Evolutionary conservation across 2,797 vertebrate genomes (phyloP).

Genomic region (Chiloscyllium punctatum): DNA sequence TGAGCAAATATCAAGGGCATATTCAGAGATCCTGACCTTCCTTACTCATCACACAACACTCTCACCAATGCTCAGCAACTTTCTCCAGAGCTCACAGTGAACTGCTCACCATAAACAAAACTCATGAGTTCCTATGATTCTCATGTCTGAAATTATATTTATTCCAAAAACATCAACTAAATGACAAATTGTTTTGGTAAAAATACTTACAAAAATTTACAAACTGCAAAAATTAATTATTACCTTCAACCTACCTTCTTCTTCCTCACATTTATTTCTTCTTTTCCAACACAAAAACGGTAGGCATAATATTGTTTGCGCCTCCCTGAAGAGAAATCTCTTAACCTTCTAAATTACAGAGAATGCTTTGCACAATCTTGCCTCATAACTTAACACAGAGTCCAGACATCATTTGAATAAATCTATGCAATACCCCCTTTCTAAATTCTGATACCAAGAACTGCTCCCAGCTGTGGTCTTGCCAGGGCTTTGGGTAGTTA

Average conservation of each 20-base stretch:
- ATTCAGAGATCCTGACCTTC: not conserved
- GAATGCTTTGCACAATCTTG: not conserved
- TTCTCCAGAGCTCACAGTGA: not conserved
- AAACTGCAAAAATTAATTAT: not conserved
- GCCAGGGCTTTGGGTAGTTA: no score
- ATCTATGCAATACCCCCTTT: not conserved
- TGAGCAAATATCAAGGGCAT: not conserved
- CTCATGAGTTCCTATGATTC: not conserved
- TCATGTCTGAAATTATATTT: not conserved
- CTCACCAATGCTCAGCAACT: not conserved
- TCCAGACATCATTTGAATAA: not conserved
- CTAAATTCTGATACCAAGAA: no score
- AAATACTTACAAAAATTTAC: not conserved
- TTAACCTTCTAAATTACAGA: not conserved
- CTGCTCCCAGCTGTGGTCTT: no score
- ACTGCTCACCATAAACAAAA: not conserved
- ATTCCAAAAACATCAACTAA: not conserved
- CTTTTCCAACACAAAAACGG: constrained; percentile 32
- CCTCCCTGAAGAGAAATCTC: not conserved
- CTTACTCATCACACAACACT: not conserved
- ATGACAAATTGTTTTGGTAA: not conserved
- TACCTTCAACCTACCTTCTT: constrained; percentile 7
- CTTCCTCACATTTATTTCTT: not conserved
- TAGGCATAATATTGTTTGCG: constrained; percentile 18
- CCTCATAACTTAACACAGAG: not conserved